A percentile compares a stretch with the other conserved stretches of the same genome.
Conservation (phyloP, 2,888 invertebrate genomes). For the Drosophila demipolita region DNA sequence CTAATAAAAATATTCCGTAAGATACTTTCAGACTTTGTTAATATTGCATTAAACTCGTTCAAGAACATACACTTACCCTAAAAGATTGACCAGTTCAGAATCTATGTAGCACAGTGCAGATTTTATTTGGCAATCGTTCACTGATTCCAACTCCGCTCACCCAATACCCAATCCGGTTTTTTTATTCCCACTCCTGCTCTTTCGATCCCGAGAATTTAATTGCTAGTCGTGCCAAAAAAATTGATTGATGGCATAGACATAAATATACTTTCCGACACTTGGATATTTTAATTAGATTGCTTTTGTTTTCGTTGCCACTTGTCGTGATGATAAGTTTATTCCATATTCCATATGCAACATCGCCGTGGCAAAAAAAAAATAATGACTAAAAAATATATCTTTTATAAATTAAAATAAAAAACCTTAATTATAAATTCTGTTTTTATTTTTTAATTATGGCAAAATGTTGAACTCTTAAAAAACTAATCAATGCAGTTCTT, state of each 20-base stretch:
- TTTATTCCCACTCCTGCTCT: constrained; percentile 11
- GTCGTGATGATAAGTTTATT: constrained; percentile 2
- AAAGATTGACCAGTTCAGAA: background rate
- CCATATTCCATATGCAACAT: background rate
- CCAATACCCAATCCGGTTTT: constrained; percentile 21
- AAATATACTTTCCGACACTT: constrained; percentile 49
- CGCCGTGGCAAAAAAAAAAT: background rate
- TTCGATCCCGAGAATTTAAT: constrained; percentile 34
- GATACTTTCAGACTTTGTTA: background rate
- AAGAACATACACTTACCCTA: background rate
- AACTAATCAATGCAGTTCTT: background rate
- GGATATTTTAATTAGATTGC: constrained; percentile 72
- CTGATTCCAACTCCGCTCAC: constrained; percentile 24
- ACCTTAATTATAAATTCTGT: background rate
- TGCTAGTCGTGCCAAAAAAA: constrained; percentile 49
- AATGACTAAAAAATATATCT: background rate
- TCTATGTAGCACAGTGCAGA: constrained; percentile 30
- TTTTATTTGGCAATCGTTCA: constrained; percentile 43
- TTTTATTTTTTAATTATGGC: background rate
- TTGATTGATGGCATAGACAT: constrained; percentile 65
- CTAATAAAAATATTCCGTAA: background rate
- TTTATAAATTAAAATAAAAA: background rate
- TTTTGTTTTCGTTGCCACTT: constrained; percentile 50
- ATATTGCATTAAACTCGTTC: background rate
- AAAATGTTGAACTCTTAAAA: background rate